Percentiles rank a stretch among this genome's conserved stretches.
phyloP scores from a whole-genome alignment of 2,888 invertebrate species.

The Chrysina gloriosa region DNA sequence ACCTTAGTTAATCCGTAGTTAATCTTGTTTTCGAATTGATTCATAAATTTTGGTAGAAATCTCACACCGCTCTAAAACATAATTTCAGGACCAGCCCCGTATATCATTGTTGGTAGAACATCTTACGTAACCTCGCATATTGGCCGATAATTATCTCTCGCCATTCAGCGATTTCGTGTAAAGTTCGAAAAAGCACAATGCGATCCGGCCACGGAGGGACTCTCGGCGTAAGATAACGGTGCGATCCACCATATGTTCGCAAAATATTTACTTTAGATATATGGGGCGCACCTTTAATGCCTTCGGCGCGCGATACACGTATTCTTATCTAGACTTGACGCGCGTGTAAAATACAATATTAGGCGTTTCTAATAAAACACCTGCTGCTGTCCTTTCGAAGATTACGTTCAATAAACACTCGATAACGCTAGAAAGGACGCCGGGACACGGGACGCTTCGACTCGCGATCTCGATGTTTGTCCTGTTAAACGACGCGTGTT shows the following conservation, averaged over 20 bases:
- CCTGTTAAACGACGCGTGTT: conserved; percentile 32
- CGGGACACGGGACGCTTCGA: conserved; percentile 5
- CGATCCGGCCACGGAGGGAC: conserved; percentile 9
- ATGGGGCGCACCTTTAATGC: conserved; percentile 51
- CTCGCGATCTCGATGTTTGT: conserved; percentile 28
- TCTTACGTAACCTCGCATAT: not conserved
- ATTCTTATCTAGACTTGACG: conserved; percentile 51
- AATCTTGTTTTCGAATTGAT: too few relatives aligned
- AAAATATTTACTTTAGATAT: conserved; percentile 56
- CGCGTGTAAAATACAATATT: conserved; percentile 49
- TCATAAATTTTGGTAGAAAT: too few relatives aligned
- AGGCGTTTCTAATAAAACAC: conserved; percentile 52
- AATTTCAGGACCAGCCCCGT: not conserved
- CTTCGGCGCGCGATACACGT: conserved; percentile 48
- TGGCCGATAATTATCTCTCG: not conserved
- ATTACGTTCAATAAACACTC: conserved; percentile 48
- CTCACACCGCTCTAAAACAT: too few relatives aligned
- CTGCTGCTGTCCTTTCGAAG: conserved; percentile 52
- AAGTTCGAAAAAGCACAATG: conserved; percentile 8
- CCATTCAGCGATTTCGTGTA: conserved; percentile 4
- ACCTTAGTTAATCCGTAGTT: too few relatives aligned
- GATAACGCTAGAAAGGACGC: conserved; percentile 38
- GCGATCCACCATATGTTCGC: conserved; percentile 54
- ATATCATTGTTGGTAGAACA: not conserved
- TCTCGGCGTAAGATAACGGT: conserved; percentile 51